Evolutionary conservation across 1,140 invertebrate species (phyloP), one percentile per base, ranked within the genome.

Genomic region (Heliconius himera): DNA sequence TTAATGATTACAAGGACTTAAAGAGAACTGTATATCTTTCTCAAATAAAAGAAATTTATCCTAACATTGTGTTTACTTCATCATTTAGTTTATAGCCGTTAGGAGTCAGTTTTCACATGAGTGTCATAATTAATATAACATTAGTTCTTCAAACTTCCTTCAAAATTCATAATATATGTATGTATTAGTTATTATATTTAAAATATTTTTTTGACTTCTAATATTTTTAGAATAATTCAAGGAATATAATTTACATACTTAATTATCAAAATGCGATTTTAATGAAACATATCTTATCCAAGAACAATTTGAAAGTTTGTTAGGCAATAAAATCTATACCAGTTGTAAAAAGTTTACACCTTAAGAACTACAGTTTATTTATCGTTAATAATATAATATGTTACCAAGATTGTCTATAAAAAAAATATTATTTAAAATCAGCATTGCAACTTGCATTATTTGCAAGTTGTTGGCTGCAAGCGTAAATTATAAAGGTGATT

Each of bases 71-170:
- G 60, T 66, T 66, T 66, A 66, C 60, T 66, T 66, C 60, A 18
- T 66, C 22, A 29, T 26, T 3, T n/a, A 29, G 60, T 66, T 66
- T 26, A 66, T 66, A 66, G 60, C 70, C 13, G 18, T 76, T 54
- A 66, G 13, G 26, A 66, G 60, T 51, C 51, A 38, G 20, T 80
- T 76, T 81, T 84, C 73, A 79, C 80, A 84, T 75, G 36, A 26
- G 60, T 71, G 29, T 71, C 76, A 78, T 85, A 85, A 85, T 83
- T 85, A 82, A 82, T 78, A 79, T 78, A 56, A 66, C 82, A 83
- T 85, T 83, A 80, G 29, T 54, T 83, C 80, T 71, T 80, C 70
- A 72, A 73, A 79, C 73, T 72, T 82, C 78, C 78, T 79, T 74
- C 33, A 76, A 75, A 51, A 51, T 51, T 20, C 49, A 18, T 20